A percentile compares a stretch with the other conserved stretches of the same genome.
Conservation (phyloP, 2,113 vertebrate genomes). For the Oncorhynchus mykiss region DNA sequence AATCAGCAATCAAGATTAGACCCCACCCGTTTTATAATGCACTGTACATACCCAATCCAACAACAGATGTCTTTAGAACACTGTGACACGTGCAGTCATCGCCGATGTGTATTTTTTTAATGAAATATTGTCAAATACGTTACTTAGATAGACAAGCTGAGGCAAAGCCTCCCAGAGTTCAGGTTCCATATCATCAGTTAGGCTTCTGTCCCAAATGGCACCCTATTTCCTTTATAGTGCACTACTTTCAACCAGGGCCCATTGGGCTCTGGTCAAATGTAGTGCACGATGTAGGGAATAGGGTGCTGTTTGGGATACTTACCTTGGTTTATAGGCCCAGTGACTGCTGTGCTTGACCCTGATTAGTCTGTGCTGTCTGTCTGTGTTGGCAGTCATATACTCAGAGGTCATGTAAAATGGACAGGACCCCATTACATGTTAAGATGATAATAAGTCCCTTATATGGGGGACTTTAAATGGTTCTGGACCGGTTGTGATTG, state of each 20-base stretch:
- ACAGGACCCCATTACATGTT: constrained; percentile 56
- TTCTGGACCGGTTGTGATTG: too few species aligned
- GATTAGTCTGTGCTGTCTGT: constrained; percentile 52
- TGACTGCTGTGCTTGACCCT: constrained; percentile 59
- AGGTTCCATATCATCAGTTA: constrained; percentile 27
- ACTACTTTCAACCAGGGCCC: too few species aligned
- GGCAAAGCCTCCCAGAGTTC: constrained; percentile 20
- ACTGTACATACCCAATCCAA: too few species aligned
- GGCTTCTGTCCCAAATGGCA: too few species aligned
- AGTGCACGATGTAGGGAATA: too few species aligned
- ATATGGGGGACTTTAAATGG: too few species aligned
- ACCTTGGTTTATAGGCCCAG: constrained; percentile 40
- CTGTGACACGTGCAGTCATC: not conserved
- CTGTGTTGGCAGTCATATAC: constrained; percentile 45
- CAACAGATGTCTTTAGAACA: not conserved
- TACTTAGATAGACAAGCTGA: not conserved
- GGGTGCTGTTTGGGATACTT: too few species aligned
- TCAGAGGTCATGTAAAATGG: constrained; percentile 67
- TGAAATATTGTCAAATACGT: constrained; percentile 34
- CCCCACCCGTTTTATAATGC: too few species aligned
- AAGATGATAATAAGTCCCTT: too few species aligned
- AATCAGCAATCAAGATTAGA: constrained; percentile 10
- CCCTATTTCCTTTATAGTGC: too few species aligned
- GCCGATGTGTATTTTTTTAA: constrained; percentile 23
- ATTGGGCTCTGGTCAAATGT: too few species aligned